Percentiles rank a stretch among this genome's conserved stretches.
These are phyloP conservation scores for Cynopterus sphinx DNA, from an alignment of 2,797 vertebrate genomes.

Conservation along the genomic window DNA sequence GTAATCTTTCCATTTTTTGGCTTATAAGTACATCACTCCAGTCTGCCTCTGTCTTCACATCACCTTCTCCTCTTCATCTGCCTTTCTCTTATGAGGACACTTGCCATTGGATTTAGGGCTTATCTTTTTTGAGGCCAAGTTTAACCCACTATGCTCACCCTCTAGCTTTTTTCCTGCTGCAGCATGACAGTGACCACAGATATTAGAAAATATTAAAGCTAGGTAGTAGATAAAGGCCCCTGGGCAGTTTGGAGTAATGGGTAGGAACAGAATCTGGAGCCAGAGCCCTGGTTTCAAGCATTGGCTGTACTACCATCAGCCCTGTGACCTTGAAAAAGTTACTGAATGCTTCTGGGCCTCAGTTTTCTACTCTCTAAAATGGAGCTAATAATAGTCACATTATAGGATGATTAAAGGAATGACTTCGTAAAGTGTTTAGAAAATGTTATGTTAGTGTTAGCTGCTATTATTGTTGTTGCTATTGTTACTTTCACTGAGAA, in stretches of 20 bases:
- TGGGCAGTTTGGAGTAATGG: background rate
- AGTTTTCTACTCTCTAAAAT: slow-evolving; percentile 41
- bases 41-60: background rate
- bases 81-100: background rate
- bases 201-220: background rate
- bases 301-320: background rate
- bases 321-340: slow-evolving; percentile 1
- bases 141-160: background rate
- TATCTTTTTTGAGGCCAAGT: background rate
- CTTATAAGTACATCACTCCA: background rate
- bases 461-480: background rate
- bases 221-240: background rate
- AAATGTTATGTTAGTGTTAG: background rate
- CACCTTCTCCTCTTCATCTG: background rate
- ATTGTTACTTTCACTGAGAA: slow-evolving; percentile 22
- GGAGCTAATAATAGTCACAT: background rate
- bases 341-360: background rate
- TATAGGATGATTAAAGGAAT: background rate
- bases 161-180: background rate
- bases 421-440: background rate
- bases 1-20: background rate
- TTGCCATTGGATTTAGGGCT: background rate
- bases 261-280: background rate
- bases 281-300: background rate
- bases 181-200: background rate